phyloP scores from a whole-genome alignment of 2,888 invertebrate species.

The Pherbina coryleti region DNA sequence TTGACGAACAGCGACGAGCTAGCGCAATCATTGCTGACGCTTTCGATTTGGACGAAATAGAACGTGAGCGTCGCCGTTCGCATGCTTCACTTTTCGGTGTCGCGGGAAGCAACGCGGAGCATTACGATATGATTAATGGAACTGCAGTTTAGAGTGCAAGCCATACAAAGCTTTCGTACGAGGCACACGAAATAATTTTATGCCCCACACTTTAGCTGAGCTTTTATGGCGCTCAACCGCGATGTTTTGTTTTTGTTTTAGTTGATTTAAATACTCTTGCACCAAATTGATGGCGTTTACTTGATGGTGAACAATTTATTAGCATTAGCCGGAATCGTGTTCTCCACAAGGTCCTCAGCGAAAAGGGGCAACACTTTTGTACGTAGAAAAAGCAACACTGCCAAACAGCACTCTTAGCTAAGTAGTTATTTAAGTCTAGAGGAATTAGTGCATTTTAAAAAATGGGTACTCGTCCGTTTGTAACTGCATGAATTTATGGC shows the following conservation, averaged over 20 bases:
- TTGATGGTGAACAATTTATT: conserved; percentile 26
- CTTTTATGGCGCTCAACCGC: background rate
- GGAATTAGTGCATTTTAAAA: background rate
- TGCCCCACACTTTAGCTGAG: background rate
- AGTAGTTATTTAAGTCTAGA: background rate
- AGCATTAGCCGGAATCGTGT: background rate
- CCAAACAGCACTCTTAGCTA: conserved; percentile 3
- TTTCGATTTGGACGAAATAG: conserved; percentile 68
- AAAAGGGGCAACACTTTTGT: background rate
- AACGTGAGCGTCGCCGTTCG: conserved; percentile 67
- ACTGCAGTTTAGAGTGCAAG: conserved; percentile 61
- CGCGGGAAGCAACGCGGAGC: conserved; percentile 49
- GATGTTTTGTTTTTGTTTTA: background rate
- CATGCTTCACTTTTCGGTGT: conserved; percentile 66
- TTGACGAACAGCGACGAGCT: conserved; percentile 61
- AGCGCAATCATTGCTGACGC: conserved; percentile 56
- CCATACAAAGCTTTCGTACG: background rate
- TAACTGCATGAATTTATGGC: background rate
- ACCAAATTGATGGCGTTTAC: conserved; percentile 17
- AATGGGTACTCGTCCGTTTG: background rate
- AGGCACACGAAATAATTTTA: background rate
- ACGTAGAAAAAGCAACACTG: conserved; percentile 13
- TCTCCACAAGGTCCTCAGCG: background rate
- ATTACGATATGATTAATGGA: conserved; percentile 66
- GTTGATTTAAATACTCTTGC: background rate